Evolutionary conservation across 2,888 invertebrate species (phyloP), one percentile per base, ranked within the genome.

Genomic region (Saturnia pavonia): DNA sequence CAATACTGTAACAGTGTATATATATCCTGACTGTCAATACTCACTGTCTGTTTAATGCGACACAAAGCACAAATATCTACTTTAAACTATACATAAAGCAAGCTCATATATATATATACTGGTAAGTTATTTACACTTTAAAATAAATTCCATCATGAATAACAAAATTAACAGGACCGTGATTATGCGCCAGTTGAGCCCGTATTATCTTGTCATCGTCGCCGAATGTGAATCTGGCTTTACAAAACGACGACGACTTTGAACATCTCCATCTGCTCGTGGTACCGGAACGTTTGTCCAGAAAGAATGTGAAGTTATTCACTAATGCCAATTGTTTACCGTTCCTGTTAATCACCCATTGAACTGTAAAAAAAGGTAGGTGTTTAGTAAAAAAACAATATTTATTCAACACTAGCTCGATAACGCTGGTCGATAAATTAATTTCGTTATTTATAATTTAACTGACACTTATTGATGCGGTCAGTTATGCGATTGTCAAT

Each of bases 251-350:
- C 40, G 54, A 40, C 1, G 68, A 51, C 16, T 57, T 51, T 1
- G 67, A 45, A n/a, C 68, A 68, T 22, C 68, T 14, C 68, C 68
- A 68, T 8, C 34, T n/a, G 22, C 16, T 22, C 14, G 42, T 51
- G 19, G 14, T 22, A 68, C 12, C 54, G 16, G 51, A 68, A 68
- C 54, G 54, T 8, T 60, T 43, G 43, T 69, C 40, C 25, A 60
- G 16, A 19, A 69, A 43, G 40, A 68, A 54, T 12, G 68, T 68
- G 54, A 40, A 68, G 45, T 57, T 40, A 34, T 54, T 68, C n/a
- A 68, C 40, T 34, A 68, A 54, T 48, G 54, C 68, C 22, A 68
- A 14, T 3, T 12, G 68, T 27, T 54, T 68, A 16, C 68, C 68
- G 51, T n/a, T n/a, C 11, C 12, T 19, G 54, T 51, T 68, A 11